Conservation (phyloP, 2,113 vertebrate species). For the Chaetorhynchus papuensis region DNA sequence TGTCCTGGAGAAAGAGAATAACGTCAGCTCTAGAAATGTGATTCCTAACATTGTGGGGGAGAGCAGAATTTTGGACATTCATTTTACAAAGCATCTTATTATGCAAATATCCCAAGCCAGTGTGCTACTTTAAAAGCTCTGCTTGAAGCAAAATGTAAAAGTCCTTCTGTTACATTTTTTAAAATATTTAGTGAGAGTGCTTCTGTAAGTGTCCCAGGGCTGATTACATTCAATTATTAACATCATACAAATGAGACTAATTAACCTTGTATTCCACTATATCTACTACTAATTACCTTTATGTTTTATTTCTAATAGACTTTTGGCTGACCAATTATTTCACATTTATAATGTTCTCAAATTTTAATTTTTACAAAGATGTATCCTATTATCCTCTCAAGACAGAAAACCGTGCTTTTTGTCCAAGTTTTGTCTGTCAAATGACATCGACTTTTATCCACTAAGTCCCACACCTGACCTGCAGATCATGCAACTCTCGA, state of each 20-base stretch:
- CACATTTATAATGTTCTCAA: background rate
- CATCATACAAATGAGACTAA: conserved; percentile 27
- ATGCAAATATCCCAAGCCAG: conserved; percentile 8
- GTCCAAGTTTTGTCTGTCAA: background rate
- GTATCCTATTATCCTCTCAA: background rate
- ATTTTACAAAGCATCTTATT: background rate
- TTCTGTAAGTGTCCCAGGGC: conserved; percentile 12
- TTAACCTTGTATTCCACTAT: conserved; percentile 43
- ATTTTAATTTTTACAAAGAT: background rate
- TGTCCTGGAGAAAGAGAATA: background rate
- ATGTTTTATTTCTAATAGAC: conserved; percentile 28
- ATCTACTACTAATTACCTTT: conserved; percentile 9
- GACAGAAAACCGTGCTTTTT: background rate
- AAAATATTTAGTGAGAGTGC: background rate
- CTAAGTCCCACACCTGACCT: background rate
- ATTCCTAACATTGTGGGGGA: background rate
- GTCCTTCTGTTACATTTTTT: background rate
- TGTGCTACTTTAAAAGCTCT: background rate
- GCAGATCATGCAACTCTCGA: background rate
- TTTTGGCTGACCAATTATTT: background rate
- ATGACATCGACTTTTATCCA: background rate
- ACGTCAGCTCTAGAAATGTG: background rate
- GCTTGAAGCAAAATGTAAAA: conserved; percentile 18
- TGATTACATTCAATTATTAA: conserved; percentile 59
- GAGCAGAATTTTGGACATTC: background rate